Base-by-base conservation (phyloP, 2,888 invertebrate genomes). In the Diadegma fenestrale region DNA sequence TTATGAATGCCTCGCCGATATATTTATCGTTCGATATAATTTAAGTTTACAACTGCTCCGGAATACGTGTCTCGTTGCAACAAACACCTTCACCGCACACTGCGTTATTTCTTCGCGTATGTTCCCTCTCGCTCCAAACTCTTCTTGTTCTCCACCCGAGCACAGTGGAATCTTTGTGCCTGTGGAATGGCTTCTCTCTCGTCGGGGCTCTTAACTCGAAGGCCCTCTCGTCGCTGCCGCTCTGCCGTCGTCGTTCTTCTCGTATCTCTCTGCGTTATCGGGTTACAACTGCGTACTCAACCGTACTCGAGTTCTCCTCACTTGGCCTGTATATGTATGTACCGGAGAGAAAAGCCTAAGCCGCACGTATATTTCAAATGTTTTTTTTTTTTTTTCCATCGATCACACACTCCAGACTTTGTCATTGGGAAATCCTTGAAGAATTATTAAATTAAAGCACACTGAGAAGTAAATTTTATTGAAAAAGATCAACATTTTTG, bases 81-180 rank as follows among this genome's bases (percentile, higher is more conserved):
- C 43, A 69, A 61, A 72, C 64, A 33, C 61, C 64, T 45, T 69
- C 63, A 22, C 51, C 12, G n/a, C n/a, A n/a, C n/a, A 64, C 43
- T 61, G 61, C 75, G 64, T 80, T 77, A 64, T 61, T 66, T 72
- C 61, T 76, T 58, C 54, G 22, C 69, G 43, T 81, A 51, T 73
- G 43, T 73, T 80, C 66, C 51, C 37, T 68, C 77, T 68, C 51
- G 71, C 76, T 48, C 75, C 58, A 66, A n/a, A 17, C 33, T 37
- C 33, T 66, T 43, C 48, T 68, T 33, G 19, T 8, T 45, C 66
- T 75, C 71, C 17, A 66, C 82, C 33, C 68, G 69, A 41, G 71
- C 79, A 85, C 85, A 85, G 85, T 80, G 76, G 80, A 85, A 85
- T 85, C 85, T 82, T 82, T 85, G 85, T 85, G 76, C 76, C 76